These are phyloP conservation scores for Mimumesa dahlbomi DNA, from an alignment of 2,888 invertebrate genomes.

Conservation along the genomic window DNA sequence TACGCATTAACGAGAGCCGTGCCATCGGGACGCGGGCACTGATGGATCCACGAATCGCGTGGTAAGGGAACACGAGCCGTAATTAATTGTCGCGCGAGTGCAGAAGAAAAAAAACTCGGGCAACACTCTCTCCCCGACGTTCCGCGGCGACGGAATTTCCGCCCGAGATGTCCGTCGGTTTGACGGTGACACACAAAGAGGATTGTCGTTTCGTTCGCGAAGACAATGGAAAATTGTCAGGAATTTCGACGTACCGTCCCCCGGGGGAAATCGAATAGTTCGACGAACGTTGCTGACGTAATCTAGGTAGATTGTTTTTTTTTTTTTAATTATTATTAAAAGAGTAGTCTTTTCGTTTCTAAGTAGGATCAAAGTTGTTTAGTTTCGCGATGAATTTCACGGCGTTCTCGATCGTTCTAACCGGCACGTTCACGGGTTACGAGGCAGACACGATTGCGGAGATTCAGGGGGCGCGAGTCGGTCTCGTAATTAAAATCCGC, in stretches of 20 bases:
- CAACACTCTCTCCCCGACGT: constrained; percentile 15
- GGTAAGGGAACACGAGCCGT: constrained; percentile 34
- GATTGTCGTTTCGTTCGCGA: constrained; percentile 1
- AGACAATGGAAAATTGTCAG: neutral
- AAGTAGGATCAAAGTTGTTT: no score
- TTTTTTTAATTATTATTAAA: no score
- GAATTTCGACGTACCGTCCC: neutral
- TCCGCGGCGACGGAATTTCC: neutral
- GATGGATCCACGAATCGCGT: constrained; percentile 63
- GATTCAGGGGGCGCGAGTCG: neutral
- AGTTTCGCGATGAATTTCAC: neutral
- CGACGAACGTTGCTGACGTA: neutral
- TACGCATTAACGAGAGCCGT: constrained; percentile 52
- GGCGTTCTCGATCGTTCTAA: neutral
- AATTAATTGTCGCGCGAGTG: constrained; percentile 55
- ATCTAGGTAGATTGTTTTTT: no score
- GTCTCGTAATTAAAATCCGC: constrained; percentile 43
- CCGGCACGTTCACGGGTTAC: no score
- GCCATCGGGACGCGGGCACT: constrained; percentile 26
- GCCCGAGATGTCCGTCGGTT: neutral
- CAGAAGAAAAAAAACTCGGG: constrained; percentile 37
- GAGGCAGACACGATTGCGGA: constrained; percentile 2
- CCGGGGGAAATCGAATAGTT: no score
- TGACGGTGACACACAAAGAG: constrained; percentile 19
- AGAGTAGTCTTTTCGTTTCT: no score